Evolutionary conservation across 2,113 vertebrate genomes (phyloP), one percentile per base, ranked within the genome.

Genomic region (Atrichornis clamosus): DNA sequence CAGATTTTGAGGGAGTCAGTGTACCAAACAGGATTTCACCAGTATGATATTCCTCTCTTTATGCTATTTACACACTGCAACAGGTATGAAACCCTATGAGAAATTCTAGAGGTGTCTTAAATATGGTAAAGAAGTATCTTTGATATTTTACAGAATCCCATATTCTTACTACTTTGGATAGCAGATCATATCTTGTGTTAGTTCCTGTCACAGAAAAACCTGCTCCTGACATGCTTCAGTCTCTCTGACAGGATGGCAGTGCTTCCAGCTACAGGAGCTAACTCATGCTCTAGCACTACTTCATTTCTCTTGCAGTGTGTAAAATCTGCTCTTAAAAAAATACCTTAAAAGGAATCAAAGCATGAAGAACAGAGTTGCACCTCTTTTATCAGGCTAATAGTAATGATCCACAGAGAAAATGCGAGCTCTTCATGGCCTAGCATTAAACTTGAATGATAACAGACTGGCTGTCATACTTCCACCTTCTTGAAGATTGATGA

Each of bases 161-260:
- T 37, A 39, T 63, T 75, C 16, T 47, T 79, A 70, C 13, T 82
- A 32, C 22, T 53, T 52, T 30, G 49, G 68, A 52, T 3, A 68
- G 39, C 12, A 84, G 21, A 42, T 47, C 18, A 35, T 11, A 68
- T n/a, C 33, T 49, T 32, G 7, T 13, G 9, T 68, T 47, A 55
- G 33, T 14, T 84, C 23, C 39, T 39, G 15, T 59, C 70, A n/a
- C 28, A 58, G 65, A 39, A 87, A 35, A 75, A 26, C 13, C 27
- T 5, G 1, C 4, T 85, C 15, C 55, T 47, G 33, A 15, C 42
- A 49, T 0, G 0, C 47, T 60, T 56, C 47, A 53, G 15, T n/a
- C 42, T 58, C 50, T 35, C 56, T 42, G 35, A 32, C 3, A 32
- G n/a, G 60, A 79, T 28, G 39, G 46, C 33, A 65, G 22, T 9